Evolutionary conservation across 2,113 vertebrate genomes (phyloP).

Genomic region (Nothocercus nigrocapillus): DNA sequence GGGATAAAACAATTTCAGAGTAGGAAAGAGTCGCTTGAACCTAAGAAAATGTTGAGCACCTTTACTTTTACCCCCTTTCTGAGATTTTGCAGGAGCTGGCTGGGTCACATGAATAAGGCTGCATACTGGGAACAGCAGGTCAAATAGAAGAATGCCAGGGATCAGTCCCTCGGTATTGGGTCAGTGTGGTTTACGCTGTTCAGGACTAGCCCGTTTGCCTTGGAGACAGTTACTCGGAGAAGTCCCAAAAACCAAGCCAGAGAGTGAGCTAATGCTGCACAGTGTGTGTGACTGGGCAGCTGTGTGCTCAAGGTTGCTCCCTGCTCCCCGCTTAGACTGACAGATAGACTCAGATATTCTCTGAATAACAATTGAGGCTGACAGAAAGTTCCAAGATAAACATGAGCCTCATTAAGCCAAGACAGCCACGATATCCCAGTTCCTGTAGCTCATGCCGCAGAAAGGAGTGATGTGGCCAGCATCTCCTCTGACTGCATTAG

Average conservation of each 20-base stretch:
- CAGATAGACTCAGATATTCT: background rate
- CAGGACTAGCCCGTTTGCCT: background rate
- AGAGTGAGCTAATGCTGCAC: background rate
- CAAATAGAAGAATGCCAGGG: background rate
- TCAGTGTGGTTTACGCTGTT: background rate
- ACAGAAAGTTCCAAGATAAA: background rate
- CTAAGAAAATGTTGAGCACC: background rate
- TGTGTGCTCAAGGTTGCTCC: background rate
- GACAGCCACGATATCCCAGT: accelerated
- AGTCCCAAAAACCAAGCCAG: background rate
- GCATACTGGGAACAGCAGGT: background rate
- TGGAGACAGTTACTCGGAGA: background rate
- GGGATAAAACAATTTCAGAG: background rate
- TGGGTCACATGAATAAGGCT: background rate
- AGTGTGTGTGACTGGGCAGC: accelerated
- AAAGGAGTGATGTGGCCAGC: accelerated
- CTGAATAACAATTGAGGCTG: background rate
- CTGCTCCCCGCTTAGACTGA: background rate
- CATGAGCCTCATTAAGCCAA: background rate
- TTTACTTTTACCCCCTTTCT: background rate
- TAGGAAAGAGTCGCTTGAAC: background rate
- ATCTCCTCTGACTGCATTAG: background rate
- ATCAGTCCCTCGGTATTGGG: background rate
- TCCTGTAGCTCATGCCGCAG: background rate
- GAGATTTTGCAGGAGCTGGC: background rate